Conservation (phyloP, 2,888 invertebrate genomes). For the Chrysolina oricalcia region DNA sequence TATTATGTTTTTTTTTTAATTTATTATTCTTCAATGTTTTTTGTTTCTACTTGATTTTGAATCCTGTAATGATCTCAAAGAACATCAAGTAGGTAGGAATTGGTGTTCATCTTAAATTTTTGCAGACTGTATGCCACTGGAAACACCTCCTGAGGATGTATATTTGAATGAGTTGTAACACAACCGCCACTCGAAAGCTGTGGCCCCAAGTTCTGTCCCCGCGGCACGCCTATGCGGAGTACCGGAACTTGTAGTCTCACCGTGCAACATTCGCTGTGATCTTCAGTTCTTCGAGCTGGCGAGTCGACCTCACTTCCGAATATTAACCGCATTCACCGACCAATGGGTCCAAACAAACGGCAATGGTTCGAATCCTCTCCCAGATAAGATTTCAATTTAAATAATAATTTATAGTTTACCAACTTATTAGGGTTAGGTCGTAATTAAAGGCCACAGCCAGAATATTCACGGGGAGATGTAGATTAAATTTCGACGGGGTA, state of each 20-base stretch:
- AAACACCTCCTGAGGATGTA: no score
- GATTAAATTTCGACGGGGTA: conserved; percentile 30
- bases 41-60: no score
- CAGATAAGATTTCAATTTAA: conserved; percentile 68
- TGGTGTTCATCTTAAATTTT: no score
- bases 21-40: no score
- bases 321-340: conserved; percentile 58
- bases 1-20: no score
- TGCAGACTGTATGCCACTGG: no score
- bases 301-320: conserved; percentile 50
- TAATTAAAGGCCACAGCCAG: conserved; percentile 38
- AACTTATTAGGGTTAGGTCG: conserved; percentile 44
- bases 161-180: no score
- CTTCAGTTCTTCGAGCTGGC: conserved; percentile 37
- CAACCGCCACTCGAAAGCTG: no score
- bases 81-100: no score
- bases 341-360: conserved; percentile 55
- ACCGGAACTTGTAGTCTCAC: conserved; percentile 54
- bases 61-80: no score
- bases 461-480: conserved; percentile 35
- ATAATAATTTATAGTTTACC: conserved; percentile 60
- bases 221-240: conserved; percentile 40
- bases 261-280: conserved; percentile 41
- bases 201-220: background rate
- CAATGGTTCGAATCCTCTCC: conserved; percentile 61